Evolutionary conservation across 2,797 vertebrate genomes (phyloP).

Genomic region (Staurois parvus): DNA sequence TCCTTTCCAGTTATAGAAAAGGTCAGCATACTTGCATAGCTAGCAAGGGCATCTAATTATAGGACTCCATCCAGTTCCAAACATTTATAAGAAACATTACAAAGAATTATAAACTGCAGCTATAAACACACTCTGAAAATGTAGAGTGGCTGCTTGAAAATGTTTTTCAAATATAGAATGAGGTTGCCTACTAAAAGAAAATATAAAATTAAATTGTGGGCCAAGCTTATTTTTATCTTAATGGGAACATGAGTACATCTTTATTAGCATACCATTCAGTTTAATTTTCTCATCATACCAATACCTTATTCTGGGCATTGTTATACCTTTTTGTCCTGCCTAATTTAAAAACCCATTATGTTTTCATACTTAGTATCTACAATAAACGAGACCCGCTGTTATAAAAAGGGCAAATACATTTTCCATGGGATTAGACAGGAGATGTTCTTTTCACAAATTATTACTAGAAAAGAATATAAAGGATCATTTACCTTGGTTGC

Average conservation of each 20-base stretch:
- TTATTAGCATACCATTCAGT: not conserved
- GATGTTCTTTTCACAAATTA: not conserved
- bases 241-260: not conserved
- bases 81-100: constrained; percentile 39
- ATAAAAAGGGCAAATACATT: not conserved
- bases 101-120: constrained; percentile 18
- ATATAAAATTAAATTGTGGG: not conserved
- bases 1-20: constrained; percentile 53
- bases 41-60: constrained; percentile 32
- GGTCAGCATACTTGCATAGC: constrained; percentile 37
- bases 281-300: not conserved
- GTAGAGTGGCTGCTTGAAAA: not conserved
- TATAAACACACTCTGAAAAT: not conserved
- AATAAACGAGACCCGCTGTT: no score
- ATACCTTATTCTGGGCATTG: not conserved
- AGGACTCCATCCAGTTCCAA: rapidly evolving
- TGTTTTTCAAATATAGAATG: not conserved
- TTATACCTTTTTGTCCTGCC: not conserved
- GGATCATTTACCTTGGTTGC: not conserved
- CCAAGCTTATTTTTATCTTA: not conserved
- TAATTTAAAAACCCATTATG: not conserved
- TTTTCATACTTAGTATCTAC: not conserved
- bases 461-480: not conserved
- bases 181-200: not conserved
- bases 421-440: not conserved